Evolutionary conservation across 2,888 invertebrate species (phyloP).

Genomic region (Eilema caniola): DNA sequence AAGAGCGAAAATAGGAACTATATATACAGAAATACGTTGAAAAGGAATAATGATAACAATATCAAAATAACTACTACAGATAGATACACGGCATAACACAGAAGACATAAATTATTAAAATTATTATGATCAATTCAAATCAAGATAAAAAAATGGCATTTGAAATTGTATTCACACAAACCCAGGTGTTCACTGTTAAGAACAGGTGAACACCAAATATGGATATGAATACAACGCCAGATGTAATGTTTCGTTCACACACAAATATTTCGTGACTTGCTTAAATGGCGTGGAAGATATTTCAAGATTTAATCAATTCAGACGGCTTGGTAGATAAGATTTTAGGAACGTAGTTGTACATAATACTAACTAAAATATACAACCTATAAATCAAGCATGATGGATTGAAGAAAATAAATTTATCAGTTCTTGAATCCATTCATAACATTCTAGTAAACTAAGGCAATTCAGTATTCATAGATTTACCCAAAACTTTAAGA

Average conservation of each 20-base stretch:
- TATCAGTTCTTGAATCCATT: no score
- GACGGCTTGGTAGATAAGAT: slow-evolving; percentile 16
- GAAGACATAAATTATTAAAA: no score
- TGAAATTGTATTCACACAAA: slow-evolving; percentile 2
- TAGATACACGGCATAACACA: neutral
- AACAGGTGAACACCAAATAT: slow-evolving; percentile 51
- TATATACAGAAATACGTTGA: neutral
- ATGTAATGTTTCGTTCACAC: slow-evolving; percentile 29
- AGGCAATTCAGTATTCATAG: no score
- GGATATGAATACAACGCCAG: slow-evolving; percentile 36
- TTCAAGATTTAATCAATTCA: slow-evolving; percentile 13
- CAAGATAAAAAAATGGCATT: slow-evolving; percentile 3
- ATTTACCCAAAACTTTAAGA: no score
- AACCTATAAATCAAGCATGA: neutral
- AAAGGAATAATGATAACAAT: neutral
- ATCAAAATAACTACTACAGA: neutral
- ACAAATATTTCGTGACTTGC: slow-evolving; percentile 40
- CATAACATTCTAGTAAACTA: no score
- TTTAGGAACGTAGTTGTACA: neutral
- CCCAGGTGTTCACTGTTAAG: slow-evolving; percentile 34
- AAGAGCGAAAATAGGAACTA: no score
- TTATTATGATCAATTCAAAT: neutral
- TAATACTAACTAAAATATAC: neutral
- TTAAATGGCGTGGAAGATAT: slow-evolving; percentile 38
- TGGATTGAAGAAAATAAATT: neutral